A percentile compares a stretch with the other conserved stretches of the same genome.
Evolutionary conservation across 2,113 vertebrate genomes (phyloP).

Genomic region (Tetraodon nigroviridis): DNA sequence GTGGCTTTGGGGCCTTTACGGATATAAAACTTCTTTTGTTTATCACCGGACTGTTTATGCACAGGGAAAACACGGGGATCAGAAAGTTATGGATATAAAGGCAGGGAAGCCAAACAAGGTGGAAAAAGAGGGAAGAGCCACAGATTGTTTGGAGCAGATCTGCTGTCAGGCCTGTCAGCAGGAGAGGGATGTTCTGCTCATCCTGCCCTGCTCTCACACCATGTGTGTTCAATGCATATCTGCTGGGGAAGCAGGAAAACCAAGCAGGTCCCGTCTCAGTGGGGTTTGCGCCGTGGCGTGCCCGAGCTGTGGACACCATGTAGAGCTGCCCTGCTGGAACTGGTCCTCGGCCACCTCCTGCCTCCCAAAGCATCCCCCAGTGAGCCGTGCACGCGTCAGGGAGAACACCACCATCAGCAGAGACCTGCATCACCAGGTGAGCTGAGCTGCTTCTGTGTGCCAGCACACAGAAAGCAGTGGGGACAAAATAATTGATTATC

Average conservation of each 20-base stretch:
- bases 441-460: neutral
- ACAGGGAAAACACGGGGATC: neutral
- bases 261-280: neutral
- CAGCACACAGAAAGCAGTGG: too few species aligned
- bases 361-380: constrained; percentile 60
- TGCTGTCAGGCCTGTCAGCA: constrained; percentile 56
- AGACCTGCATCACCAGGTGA: neutral
- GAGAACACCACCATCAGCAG: neutral
- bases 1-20: too few species aligned
- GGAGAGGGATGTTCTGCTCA: constrained; percentile 35
- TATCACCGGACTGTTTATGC: neutral
- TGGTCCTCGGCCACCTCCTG: constrained; percentile 58
- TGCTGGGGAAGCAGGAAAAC: constrained; percentile 16
- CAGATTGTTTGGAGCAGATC: constrained; percentile 10
- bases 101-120: neutral
- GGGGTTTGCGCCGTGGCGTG: constrained; percentile 54
- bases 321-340: constrained; percentile 69
- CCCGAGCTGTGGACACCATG: constrained; percentile 48
- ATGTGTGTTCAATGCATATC: constrained; percentile 60
- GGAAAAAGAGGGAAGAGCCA: constrained; percentile 17
- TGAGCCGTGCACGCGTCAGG: constrained; percentile 11
- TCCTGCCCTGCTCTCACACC: constrained; percentile 71
- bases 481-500: too few species aligned
- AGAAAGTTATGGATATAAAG: constrained; percentile 1
- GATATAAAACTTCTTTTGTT: too few species aligned